Percentiles rank a stretch among this genome's conserved stretches.
Conservation (phyloP, 53 echinoderm and acorn worm genomes). For the Mesocentrotus franciscanus region DNA sequence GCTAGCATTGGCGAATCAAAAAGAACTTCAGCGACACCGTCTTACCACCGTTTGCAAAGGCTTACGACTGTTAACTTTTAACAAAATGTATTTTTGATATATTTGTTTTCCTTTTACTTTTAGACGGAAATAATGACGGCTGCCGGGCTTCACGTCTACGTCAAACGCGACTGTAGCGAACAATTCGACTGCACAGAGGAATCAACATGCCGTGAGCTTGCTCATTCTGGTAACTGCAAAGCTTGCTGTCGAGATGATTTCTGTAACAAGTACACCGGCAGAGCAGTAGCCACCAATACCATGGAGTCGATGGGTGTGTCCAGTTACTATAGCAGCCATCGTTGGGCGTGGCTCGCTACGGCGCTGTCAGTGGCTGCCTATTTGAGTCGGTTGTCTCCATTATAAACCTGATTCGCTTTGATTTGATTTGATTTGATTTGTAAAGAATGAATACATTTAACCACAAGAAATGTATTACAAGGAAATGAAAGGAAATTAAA, state of each 20-base stretch:
- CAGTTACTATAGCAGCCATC: not conserved
- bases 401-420: not conserved
- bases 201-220: constrained; percentile 72
- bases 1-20: too few relatives aligned
- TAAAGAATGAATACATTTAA: too few relatives aligned
- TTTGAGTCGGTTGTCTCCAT: not conserved
- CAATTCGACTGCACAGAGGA: constrained; percentile 75
- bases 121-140: constrained; percentile 70
- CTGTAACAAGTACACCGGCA: constrained; percentile 66
- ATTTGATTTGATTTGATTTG: too few relatives aligned
- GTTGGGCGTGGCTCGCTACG: not conserved
- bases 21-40: too few relatives aligned
- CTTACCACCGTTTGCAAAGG: too few relatives aligned
- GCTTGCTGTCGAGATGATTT: constrained; percentile 66
- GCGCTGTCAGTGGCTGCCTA: not conserved
- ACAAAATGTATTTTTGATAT: not conserved
- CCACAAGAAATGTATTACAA: too few relatives aligned
- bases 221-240: constrained; percentile 71
- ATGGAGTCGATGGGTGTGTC: constrained; percentile 45
- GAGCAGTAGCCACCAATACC: not conserved
- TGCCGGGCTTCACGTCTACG: constrained; percentile 54
- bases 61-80: too few relatives aligned
- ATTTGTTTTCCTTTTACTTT: not conserved
- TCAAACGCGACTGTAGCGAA: constrained; percentile 67
- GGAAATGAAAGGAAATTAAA: too few relatives aligned